Conservation (phyloP, 2,888 invertebrate species). For the Pardosa pseudoannulata region DNA sequence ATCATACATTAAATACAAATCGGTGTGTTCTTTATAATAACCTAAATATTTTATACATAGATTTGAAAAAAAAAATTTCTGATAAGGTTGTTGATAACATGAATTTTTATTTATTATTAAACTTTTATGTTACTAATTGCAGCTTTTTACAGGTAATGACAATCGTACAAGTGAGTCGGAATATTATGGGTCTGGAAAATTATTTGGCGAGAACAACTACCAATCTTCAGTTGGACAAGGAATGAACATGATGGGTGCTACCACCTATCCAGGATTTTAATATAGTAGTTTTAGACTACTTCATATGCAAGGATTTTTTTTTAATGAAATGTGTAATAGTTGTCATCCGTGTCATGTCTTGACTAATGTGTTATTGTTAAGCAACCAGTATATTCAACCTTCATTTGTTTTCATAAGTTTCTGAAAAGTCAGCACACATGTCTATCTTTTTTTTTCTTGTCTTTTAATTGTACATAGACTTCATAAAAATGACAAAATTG, state of each 20-base stretch:
- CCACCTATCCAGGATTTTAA: slow-evolving; percentile 69
- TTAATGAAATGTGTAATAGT: background rate
- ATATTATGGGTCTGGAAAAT: slow-evolving; percentile 62
- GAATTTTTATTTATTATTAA: too few species aligned
- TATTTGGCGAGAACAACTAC: slow-evolving; percentile 61
- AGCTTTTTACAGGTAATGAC: too few species aligned
- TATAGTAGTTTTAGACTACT: background rate
- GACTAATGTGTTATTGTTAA: background rate
- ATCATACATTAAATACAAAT: too few species aligned
- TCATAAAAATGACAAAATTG: background rate
- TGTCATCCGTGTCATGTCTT: background rate
- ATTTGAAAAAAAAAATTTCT: too few species aligned
- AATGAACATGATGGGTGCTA: slow-evolving; percentile 64
- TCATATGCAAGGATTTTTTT: too few species aligned
- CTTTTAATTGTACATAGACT: slow-evolving; percentile 4
- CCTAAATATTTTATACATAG: too few species aligned
- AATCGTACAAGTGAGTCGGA: slow-evolving; percentile 41
- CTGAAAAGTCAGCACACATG: background rate
- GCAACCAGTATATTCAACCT: too few species aligned
- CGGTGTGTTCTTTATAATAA: too few species aligned
- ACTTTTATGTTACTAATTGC: too few species aligned
- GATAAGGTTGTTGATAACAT: too few species aligned
- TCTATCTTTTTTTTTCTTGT: background rate
- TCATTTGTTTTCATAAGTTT: slow-evolving; percentile 1
- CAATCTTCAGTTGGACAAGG: slow-evolving; percentile 44